phyloP scores from a whole-genome alignment of 2,113 vertebrate genomes.

The Rhagologus leucostigma region DNA sequence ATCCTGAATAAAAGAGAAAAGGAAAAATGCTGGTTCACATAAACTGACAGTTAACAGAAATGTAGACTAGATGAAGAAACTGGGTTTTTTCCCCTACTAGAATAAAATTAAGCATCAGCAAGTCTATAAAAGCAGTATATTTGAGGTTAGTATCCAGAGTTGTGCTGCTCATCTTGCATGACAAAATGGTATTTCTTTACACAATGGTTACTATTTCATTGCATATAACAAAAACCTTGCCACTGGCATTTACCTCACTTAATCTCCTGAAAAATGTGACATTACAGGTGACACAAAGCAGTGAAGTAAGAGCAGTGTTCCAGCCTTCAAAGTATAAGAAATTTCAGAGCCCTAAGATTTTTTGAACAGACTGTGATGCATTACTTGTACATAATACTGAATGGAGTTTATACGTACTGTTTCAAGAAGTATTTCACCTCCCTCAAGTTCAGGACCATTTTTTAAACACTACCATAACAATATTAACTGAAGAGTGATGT shows the following conservation, averaged over 20 bases:
- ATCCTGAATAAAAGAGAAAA: slow-evolving; percentile 74
- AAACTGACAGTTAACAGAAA: background rate
- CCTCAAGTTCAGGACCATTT: background rate
- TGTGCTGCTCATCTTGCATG: background rate
- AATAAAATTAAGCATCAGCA: background rate
- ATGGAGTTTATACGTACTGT: background rate
- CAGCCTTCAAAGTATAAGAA: background rate
- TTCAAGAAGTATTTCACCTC: background rate
- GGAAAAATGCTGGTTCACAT: background rate
- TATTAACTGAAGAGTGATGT: background rate
- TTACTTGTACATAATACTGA: background rate
- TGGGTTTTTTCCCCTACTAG: rapidly evolving
- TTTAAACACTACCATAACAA: background rate
- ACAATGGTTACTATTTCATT: background rate
- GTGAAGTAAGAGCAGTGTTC: background rate
- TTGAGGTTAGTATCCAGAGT: background rate
- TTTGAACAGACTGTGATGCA: background rate
- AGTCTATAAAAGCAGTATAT: background rate
- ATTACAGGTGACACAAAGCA: background rate
- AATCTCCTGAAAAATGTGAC: background rate
- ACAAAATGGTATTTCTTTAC: background rate
- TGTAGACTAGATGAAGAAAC: background rate
- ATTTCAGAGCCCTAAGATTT: background rate
- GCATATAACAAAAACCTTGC: background rate
- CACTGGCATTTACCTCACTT: background rate